phyloP scores from a whole-genome alignment of 2,888 invertebrate genomes.

The Drosophila stalkeri region DNA sequence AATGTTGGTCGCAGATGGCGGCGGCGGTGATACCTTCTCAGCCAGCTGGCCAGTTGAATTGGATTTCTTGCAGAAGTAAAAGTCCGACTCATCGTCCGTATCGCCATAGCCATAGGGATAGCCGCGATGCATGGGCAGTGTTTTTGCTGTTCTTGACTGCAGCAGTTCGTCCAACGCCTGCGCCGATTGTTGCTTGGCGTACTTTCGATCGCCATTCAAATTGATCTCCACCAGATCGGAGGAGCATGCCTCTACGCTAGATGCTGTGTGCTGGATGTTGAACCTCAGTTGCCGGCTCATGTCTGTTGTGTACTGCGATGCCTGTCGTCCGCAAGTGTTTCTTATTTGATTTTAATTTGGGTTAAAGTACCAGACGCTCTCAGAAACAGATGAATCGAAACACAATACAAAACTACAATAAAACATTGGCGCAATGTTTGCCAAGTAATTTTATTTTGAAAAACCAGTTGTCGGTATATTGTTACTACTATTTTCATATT shows the following conservation, averaged over 20 bases:
- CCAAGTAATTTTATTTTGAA: conserved; percentile 32
- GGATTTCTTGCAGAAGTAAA: conserved; percentile 67
- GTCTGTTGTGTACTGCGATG: conserved; percentile 26
- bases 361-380: conserved; percentile 60
- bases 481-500: conserved; percentile 27
- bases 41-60: conserved; percentile 68
- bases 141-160: conserved; percentile 18
- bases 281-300: conserved; percentile 71
- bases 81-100: conserved; percentile 51
- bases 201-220: conserved; percentile 47
- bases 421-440: conserved; percentile 53
- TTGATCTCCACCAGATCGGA: conserved; percentile 78
- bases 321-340: conserved; percentile 35
- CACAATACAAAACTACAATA: conserved; percentile 36
- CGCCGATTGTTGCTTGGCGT: conserved; percentile 53
- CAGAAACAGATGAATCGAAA: conserved; percentile 9
- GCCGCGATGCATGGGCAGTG: conserved; percentile 58
- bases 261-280: conserved; percentile 42
- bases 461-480: conserved; percentile 66
- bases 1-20: conserved; percentile 63
- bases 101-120: conserved; percentile 72
- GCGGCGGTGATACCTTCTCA: conserved; percentile 58
- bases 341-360: conserved; percentile 65
- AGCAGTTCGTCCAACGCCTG: conserved; percentile 60
- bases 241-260: conserved; percentile 31